A percentile compares a stretch with the other conserved stretches of the same genome.
Conservation (phyloP, 2,113 vertebrate species). For the Shinisaurus crocodilurus region DNA sequence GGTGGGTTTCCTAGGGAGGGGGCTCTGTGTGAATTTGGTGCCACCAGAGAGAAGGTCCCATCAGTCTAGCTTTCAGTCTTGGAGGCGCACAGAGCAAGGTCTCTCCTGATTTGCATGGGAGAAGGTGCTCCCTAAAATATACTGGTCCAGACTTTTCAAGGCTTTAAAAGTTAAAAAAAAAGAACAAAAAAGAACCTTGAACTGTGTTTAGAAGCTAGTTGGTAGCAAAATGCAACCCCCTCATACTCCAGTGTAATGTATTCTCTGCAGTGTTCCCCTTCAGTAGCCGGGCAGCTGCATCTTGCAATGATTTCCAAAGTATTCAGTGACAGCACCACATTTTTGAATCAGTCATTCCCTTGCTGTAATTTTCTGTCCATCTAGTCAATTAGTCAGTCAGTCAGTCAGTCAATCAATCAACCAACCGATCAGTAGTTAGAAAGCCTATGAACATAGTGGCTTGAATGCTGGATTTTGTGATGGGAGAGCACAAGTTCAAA, state of each 20-base stretch:
- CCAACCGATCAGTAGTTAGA: neutral
- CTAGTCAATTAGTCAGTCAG: too few relatives aligned
- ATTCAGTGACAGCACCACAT: neutral
- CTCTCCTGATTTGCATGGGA: neutral
- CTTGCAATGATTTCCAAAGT: neutral
- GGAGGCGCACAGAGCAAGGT: neutral
- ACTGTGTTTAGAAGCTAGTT: neutral
- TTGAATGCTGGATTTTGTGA: neutral
- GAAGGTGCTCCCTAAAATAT: neutral
- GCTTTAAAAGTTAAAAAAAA: neutral
- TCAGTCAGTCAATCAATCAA: too few relatives aligned
- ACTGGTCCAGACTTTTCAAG: neutral
- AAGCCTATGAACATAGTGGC: neutral
- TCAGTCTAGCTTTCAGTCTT: neutral
- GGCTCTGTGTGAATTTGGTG: neutral
- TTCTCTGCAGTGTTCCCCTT: neutral
- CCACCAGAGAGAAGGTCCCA: neutral
- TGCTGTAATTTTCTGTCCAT: neutral
- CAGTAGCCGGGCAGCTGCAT: neutral
- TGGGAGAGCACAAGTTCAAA: neutral
- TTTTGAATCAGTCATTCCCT: neutral
- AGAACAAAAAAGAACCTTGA: neutral
- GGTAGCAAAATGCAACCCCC: neutral
- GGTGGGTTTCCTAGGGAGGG: neutral
- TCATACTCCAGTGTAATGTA: neutral